Conservation (phyloP, 1,140 invertebrate species). For the Acyrthosiphon pisum region DNA sequence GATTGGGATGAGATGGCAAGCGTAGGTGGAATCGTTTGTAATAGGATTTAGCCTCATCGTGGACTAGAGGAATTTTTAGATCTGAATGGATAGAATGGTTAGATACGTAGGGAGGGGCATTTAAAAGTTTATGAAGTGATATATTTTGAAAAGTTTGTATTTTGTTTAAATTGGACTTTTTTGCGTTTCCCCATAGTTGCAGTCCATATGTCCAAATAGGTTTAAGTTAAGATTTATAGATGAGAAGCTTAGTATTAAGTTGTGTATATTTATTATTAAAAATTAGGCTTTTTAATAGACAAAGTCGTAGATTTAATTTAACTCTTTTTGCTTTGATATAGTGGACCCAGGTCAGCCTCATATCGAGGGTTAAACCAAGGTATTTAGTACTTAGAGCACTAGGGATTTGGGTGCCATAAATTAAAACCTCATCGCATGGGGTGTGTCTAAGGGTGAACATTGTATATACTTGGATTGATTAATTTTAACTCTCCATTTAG, state of each 20-base stretch:
- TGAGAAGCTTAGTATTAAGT: neutral
- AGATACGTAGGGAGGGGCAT: neutral
- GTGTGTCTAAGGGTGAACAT: too few relatives aligned
- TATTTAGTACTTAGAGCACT: too few relatives aligned
- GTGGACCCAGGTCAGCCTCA: neutral
- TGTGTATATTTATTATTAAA: neutral
- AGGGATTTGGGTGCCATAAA: too few relatives aligned
- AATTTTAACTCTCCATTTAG: too few relatives aligned
- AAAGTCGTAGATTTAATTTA: neutral
- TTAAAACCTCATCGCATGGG: too few relatives aligned
- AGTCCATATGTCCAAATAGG: neutral
- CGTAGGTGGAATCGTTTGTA: too few relatives aligned
- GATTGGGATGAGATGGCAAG: too few relatives aligned
- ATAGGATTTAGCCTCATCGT: too few relatives aligned
- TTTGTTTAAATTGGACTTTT: neutral
- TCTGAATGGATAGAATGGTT: too few relatives aligned
- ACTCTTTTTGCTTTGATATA: neutral
- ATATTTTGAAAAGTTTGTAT: neutral
- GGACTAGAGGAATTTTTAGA: too few relatives aligned
- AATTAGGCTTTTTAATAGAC: neutral
- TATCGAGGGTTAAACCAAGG: neutral
- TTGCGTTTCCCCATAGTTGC: neutral
- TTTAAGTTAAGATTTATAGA: neutral
- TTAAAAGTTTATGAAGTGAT: neutral
- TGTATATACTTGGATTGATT: too few relatives aligned